Conservation (phyloP, 2,797 vertebrate genomes). For the Nyctalus aviator region DNA sequence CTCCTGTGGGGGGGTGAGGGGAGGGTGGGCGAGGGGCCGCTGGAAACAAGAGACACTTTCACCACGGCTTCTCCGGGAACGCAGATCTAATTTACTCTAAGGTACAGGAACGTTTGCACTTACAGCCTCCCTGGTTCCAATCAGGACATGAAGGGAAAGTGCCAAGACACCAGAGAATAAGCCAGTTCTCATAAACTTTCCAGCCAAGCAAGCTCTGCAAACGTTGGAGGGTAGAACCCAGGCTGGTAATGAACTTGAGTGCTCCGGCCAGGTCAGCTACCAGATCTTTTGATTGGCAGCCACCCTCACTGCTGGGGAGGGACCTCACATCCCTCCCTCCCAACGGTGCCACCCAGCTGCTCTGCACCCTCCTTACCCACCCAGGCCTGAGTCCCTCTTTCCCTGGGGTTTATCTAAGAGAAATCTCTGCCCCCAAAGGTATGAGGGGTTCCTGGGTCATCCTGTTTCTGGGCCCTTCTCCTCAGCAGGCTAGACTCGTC, state of each 20-base stretch:
- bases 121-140: constrained; percentile 83
- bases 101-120: constrained; percentile 83
- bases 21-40: constrained; percentile 48
- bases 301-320: not conserved
- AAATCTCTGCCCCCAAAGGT: not conserved
- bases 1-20: constrained; percentile 70
- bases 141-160: constrained; percentile 78
- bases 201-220: constrained; percentile 76
- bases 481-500: no score
- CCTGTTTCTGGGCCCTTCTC: not conserved
- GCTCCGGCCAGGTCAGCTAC: constrained; percentile 6
- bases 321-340: not conserved
- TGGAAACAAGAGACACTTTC: constrained; percentile 83
- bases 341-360: not conserved
- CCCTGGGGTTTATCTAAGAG: not conserved
- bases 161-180: constrained; percentile 81
- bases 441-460: not conserved
- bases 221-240: constrained; percentile 62
- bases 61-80: constrained; percentile 79
- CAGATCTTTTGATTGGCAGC: not conserved
- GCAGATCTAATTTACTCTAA: constrained; percentile 83
- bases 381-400: not conserved
- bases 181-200: constrained; percentile 82
- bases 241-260: constrained; percentile 60
- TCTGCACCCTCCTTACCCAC: not conserved